A percentile compares a stretch with the other conserved stretches of the same genome.
Evolutionary conservation across 2,113 vertebrate genomes (phyloP).

Genomic region (Coracopsis vasa): DNA sequence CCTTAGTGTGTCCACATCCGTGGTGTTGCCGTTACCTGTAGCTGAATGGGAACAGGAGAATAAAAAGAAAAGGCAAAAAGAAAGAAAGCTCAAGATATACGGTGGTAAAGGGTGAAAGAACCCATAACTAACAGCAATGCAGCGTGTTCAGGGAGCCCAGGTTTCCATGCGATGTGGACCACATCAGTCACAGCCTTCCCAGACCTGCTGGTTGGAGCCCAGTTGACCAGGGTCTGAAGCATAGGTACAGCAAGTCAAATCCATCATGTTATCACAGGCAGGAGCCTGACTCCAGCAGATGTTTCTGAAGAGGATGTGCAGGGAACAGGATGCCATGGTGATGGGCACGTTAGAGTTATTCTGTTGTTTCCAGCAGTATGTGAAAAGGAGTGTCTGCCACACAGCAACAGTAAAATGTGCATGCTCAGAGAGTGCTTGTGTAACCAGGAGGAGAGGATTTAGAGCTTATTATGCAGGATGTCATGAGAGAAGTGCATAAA

Average conservation of each 20-base stretch:
- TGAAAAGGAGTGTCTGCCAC: not conserved
- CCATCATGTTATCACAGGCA: rapidly evolving
- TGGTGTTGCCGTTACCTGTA: not conserved
- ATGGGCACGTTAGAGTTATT: not conserved
- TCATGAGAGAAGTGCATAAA: rapidly evolving
- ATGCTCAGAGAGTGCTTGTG: rapidly evolving
- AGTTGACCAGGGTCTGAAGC: not conserved
- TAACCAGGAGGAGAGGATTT: not conserved
- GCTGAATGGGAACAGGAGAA: not conserved
- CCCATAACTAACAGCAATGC: not conserved
- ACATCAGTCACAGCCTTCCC: not conserved
- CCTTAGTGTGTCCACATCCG: rapidly evolving
- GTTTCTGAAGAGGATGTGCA: not conserved
- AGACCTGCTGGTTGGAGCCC: not conserved
- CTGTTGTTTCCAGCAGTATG: not conserved
- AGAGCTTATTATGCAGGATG: not conserved
- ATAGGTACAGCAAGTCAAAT: not conserved
- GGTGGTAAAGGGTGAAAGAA: not conserved
- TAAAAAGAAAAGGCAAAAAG: not conserved
- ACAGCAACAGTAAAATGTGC: not conserved
- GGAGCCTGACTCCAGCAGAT: not conserved
- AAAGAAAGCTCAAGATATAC: rapidly evolving
- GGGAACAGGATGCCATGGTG: not conserved
- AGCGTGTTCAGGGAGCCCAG: not conserved
- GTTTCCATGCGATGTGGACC: not conserved